phyloP scores from a whole-genome alignment of 2,113 vertebrate genomes.

The Neolamprologus fasciatus region DNA sequence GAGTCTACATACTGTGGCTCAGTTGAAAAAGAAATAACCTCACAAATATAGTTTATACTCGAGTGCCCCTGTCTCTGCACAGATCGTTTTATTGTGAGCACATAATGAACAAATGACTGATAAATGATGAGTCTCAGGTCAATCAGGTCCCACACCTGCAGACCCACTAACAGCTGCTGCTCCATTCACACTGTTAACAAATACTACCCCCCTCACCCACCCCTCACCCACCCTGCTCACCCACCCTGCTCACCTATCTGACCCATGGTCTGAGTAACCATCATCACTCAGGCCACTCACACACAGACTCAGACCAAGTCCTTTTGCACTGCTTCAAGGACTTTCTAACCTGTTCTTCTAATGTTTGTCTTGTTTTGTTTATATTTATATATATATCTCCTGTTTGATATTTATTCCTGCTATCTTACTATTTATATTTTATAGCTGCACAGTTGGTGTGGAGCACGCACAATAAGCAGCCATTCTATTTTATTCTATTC shows the following conservation, averaged over 20 bases:
- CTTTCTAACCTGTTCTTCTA: background rate
- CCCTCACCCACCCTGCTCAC: background rate
- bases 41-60: accelerated
- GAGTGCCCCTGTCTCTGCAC: accelerated
- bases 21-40: background rate
- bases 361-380: accelerated
- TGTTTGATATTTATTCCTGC: background rate
- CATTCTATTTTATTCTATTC: background rate
- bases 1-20: background rate
- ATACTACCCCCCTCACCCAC: background rate
- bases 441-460: background rate
- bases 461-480: background rate
- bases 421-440: background rate
- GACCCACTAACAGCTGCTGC: background rate
- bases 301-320: background rate
- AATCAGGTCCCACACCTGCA: background rate
- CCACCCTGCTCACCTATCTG: accelerated
- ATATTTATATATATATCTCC: accelerated
- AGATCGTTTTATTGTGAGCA: background rate
- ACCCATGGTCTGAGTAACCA: background rate
- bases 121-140: background rate
- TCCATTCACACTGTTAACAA: background rate
- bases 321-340: background rate
- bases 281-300: background rate
- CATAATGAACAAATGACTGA: background rate